Base-by-base conservation (phyloP, 2,797 vertebrate genomes). In the Tragelaphus eurycerus region DNA sequence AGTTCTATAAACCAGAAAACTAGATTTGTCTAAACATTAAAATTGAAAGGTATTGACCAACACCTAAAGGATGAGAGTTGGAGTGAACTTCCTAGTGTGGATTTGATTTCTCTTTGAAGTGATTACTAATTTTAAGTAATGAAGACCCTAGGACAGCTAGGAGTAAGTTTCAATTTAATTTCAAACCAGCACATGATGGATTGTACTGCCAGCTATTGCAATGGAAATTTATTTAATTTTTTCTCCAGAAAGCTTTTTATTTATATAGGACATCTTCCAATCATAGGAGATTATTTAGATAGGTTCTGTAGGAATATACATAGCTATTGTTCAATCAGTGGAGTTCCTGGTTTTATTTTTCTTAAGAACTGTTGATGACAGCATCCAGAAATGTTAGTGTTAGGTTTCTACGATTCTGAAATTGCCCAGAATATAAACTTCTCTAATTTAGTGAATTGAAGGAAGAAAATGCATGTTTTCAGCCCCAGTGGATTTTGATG, bases 91-190 rank as follows among this genome's bases (percentile, higher is more conserved):
- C 16, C n/a, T 94, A 57, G 71, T 27, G 55, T 46, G 43, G 52
- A 46, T 95, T 96, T 95, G 34, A 85, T 96, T 97, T 98, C 86
- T 78, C 9, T 82, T 96, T 96, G 86, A 96, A 93, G 84, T 92
- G 57, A 86, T 93, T 91, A 89, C 34, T 95, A 78, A 96, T 96
- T 84, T 92, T 78, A 93, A 96, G 95, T 55, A 96, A 89, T 15
- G 84, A 93, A 81, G 88, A 93, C n/a, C 19, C 6, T 83, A 91
- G 38, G 38, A 96, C 46, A 84, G 31, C 8, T 83, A 96, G 48
- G 55, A 97, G 93, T 92, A 94, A 82, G 60, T 98, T 95, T 97
- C 86, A 96, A 94, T 91, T 97, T 87, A 96, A 95, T 95, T 97
- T 97, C 89, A 97, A 96, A 90, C 57, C 57, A 96, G 84, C 48